Percentiles rank a stretch among this genome's conserved stretches.
Evolutionary conservation across 2,113 vertebrate genomes (phyloP).

Genomic region (Lontra canadensis): DNA sequence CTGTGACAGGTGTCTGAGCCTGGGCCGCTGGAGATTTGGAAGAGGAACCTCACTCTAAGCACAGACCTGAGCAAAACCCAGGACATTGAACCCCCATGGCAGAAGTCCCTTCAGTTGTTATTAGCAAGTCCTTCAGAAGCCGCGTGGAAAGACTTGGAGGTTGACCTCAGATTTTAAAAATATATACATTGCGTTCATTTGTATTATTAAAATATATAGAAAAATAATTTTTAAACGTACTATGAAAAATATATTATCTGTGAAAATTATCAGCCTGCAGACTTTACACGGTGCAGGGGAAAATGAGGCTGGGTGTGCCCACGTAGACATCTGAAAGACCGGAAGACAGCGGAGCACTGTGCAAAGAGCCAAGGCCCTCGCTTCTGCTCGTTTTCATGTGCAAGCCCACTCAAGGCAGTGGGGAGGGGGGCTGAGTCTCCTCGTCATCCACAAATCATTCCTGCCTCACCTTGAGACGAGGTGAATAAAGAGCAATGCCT

Average conservation of each 20-base stretch:
- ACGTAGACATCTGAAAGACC: not conserved
- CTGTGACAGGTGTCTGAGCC: not conserved
- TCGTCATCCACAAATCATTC: not conserved
- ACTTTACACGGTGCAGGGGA: not conserved
- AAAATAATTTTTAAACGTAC: not conserved
- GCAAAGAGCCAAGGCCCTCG: not conserved
- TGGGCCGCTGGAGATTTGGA: not conserved
- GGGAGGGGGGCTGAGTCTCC: too few species aligned
- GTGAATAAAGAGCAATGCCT: not conserved
- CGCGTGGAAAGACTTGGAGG: not conserved
- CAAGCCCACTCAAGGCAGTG: not conserved
- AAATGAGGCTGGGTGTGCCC: not conserved
- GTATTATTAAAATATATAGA: not conserved
- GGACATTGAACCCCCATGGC: not conserved
- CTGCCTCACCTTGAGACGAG: not conserved
- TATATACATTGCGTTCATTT: not conserved
- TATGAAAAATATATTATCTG: not conserved
- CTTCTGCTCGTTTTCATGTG: rapidly evolving
- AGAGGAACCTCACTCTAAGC: not conserved
- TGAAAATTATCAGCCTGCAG: not conserved
- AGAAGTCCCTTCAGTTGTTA: not conserved
- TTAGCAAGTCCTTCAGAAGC: not conserved
- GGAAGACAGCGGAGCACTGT: not conserved
- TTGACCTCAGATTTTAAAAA: not conserved
- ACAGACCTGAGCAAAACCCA: not conserved